Conservation (phyloP, 2,113 vertebrate species). For the Rhinoderma darwinii region DNA sequence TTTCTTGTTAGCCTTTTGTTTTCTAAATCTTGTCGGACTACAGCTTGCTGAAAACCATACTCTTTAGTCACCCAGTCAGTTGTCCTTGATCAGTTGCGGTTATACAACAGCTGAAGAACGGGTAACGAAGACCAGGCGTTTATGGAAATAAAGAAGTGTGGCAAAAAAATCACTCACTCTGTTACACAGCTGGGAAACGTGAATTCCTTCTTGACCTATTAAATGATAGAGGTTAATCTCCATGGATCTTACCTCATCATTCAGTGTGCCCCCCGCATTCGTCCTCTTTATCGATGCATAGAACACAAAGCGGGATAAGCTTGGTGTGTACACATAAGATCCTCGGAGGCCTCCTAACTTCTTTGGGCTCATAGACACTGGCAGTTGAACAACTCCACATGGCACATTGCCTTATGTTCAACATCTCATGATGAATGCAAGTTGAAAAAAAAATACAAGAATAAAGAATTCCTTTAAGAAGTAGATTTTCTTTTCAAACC, state of each 20-base stretch:
- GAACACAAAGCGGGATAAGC: conserved; percentile 28
- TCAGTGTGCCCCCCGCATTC: conserved; percentile 37
- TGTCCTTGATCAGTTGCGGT: conserved; percentile 38
- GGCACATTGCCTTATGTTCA: conserved; percentile 24
- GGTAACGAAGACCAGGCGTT: conserved; percentile 27
- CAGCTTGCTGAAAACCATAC: conserved; percentile 18
- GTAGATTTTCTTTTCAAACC: not conserved
- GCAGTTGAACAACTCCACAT: conserved; percentile 9
- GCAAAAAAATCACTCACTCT: conserved; percentile 38
- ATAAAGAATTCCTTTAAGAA: not conserved
- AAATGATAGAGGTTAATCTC: conserved; percentile 55
- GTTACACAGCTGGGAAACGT: conserved; percentile 39
- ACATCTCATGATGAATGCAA: not conserved
- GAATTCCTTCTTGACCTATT: conserved; percentile 56
- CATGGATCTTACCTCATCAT: conserved; percentile 50
- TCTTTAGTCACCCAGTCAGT: conserved; percentile 25
- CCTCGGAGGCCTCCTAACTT: conserved; percentile 22
- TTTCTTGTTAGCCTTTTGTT: conserved; percentile 23
- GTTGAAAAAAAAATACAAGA: not conserved
- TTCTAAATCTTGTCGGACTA: conserved; percentile 27
- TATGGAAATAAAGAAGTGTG: conserved; percentile 50
- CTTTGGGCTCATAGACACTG: conserved; percentile 8
- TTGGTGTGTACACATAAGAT: conserved; percentile 28
- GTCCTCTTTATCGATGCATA: conserved; percentile 22
- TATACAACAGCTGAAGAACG: conserved; percentile 44